Base-by-base conservation (phyloP, 2,113 vertebrate genomes). In the Cnemophilus loriae region DNA sequence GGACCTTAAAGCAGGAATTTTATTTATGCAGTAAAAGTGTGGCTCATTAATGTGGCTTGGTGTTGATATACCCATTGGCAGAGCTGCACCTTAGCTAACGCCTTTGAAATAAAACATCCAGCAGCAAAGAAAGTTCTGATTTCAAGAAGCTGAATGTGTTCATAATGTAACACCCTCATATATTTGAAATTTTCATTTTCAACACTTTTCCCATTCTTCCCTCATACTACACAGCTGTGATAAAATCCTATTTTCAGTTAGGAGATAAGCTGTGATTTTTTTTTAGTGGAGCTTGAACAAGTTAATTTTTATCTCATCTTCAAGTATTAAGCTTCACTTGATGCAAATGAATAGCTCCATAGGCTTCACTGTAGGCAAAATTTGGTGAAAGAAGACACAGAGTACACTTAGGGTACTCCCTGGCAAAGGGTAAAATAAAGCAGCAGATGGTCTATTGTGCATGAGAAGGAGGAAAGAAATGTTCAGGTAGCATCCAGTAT, bases 11-110 rank as follows among this genome's bases (percentile, higher is more conserved):
- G 60, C 37, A 65, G 73, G 56, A 61, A 89, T 92, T 95, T 94
- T 39, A 92, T 82, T 94, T 90, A 59, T 89, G 74, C 16, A 65
- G n/a, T 90, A 63, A 52, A 94, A 96, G 49, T 80, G 19, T 24
- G 76, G 64, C 77, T 97, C 35, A 89, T 96, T 95, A 96, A 88
- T 82, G 77, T 86, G 47, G 30, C 33, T 92, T 81, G 60, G 24
- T 91, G 76, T 61, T 92, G 75, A 83, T 84, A 90, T 39, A 93
- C 85, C 81, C 57, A 56, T 49, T 87, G 79, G 42, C 30, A 20
- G 79, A 52, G 46, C 41, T 67, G 77, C 75, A 85, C 81, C 70
- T 83, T 37, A 64, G 84, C 57, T 78, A 92, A 94, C 24, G 53
- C 53, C 69, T 95, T 39, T 22, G 26, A 95, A 96, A 93, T 91